Percentiles rank a stretch among this genome's conserved stretches.
Evolutionary conservation across 2,797 vertebrate genomes (phyloP).

Genomic region (Premnoplex brunnescens): DNA sequence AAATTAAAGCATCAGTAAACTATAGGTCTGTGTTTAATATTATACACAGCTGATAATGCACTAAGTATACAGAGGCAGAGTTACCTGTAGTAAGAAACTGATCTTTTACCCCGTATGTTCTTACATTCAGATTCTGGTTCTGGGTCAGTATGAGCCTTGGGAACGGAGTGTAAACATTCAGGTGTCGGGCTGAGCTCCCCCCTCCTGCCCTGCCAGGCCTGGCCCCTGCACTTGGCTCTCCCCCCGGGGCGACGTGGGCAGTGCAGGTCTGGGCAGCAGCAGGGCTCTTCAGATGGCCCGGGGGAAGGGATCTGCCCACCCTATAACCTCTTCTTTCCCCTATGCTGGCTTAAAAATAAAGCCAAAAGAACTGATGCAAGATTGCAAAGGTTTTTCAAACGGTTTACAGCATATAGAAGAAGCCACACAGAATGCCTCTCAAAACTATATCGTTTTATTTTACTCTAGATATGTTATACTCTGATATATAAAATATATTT

Average conservation of each 20-base stretch:
- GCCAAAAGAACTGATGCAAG: conserved; percentile 56
- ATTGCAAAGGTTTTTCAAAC: conserved; percentile 34
- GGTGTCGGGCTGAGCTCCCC: conserved; percentile 24
- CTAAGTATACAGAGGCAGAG: conserved; percentile 58
- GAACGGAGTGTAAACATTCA: conserved; percentile 70
- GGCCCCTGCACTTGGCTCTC: neutral
- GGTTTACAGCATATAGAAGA: conserved; percentile 50
- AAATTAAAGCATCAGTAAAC: conserved; percentile 68
- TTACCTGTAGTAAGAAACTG: conserved; percentile 36
- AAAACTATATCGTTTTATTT: conserved; percentile 63
- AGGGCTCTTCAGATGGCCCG: neutral
- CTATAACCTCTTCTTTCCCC: neutral
- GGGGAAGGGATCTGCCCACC: conserved; percentile 19
- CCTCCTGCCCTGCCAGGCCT: neutral
- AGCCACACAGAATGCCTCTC: conserved; percentile 61
- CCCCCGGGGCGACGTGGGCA: neutral
- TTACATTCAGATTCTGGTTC: conserved; percentile 20
- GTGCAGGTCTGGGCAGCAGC: neutral
- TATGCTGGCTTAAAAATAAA: conserved; percentile 72
- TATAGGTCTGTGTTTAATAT: conserved; percentile 55
- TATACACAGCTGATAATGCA: conserved; percentile 64
- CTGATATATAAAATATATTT: conserved; percentile 80
- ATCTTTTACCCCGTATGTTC: neutral
- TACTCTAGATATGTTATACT: conserved; percentile 64
- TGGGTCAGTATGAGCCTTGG: conserved; percentile 40